Percentiles rank a stretch among this genome's conserved stretches.
Evolutionary conservation across 30 jellyfish, hydroid and myxozoan genomes (phyloP).

Genomic region (Chrysaora quinquecirrha): DNA sequence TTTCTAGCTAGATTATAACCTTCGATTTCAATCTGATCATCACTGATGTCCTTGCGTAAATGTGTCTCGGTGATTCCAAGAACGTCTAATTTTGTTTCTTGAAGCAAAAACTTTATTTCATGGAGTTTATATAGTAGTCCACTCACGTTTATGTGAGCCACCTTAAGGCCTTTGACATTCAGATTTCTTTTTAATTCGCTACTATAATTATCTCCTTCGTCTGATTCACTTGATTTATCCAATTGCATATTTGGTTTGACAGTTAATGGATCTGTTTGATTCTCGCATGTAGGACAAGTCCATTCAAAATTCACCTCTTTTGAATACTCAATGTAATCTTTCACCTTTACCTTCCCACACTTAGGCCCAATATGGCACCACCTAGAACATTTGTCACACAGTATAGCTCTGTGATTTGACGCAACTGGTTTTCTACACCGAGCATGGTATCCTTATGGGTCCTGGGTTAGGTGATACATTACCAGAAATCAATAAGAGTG

Average conservation of each 20-base stretch:
- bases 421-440: slow-evolving; percentile 1
- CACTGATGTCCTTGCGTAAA: not conserved
- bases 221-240: not conserved
- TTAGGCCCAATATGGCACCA: slow-evolving; percentile 1
- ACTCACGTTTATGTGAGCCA: not conserved
- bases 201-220: not conserved
- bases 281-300: not conserved
- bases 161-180: slow-evolving; percentile 1
- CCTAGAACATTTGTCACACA: not conserved
- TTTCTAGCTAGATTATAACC: not conserved
- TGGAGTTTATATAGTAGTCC: not conserved
- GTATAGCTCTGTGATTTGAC: not conserved
- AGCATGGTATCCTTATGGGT: not conserved
- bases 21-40: not conserved
- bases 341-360: slow-evolving; percentile 1
- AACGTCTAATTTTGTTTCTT: not conserved
- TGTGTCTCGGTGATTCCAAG: not conserved
- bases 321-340: not conserved
- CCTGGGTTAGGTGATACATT: slow-evolving; percentile 1
- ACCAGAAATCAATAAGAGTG: not conserved
- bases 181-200: not conserved
- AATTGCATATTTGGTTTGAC: not conserved
- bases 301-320: not conserved
- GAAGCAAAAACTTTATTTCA: not conserved
- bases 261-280: not conserved